Evolutionary conservation across 2,888 invertebrate genomes (phyloP).

Genomic region (Agriopis marginaria): DNA sequence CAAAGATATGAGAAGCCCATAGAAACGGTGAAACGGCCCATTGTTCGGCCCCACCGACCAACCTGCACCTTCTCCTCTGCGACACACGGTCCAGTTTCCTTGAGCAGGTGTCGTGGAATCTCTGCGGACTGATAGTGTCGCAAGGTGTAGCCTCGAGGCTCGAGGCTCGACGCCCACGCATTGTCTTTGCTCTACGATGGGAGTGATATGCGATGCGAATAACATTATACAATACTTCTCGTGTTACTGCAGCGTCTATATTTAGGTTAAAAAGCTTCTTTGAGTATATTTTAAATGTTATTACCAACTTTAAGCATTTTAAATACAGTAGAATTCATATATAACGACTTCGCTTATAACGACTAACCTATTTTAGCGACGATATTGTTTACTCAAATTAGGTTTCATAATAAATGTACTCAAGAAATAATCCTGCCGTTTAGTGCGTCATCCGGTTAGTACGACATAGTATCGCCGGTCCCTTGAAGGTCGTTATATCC

Average conservation of each 20-base stretch:
- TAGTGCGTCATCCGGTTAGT: too few relatives aligned
- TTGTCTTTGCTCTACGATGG: slow-evolving; percentile 49
- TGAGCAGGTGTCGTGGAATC: slow-evolving; percentile 35
- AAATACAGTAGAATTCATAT: too few relatives aligned
- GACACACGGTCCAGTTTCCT: slow-evolving; percentile 6
- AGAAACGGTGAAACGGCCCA: slow-evolving; percentile 50
- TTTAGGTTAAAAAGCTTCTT: neutral
- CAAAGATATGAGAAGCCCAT: slow-evolving; percentile 23
- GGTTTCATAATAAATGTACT: too few relatives aligned
- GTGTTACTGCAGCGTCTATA: neutral
- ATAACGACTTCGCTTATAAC: too few relatives aligned
- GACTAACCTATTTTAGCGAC: too few relatives aligned
- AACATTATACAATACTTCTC: slow-evolving; percentile 21
- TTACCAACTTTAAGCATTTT: neutral
- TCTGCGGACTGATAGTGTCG: slow-evolving; percentile 50
- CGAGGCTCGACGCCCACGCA: slow-evolving; percentile 53
- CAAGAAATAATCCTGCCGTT: too few relatives aligned
- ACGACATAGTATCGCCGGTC: too few relatives aligned
- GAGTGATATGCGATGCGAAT: slow-evolving; percentile 39
- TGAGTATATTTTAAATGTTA: neutral
- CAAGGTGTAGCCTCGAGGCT: slow-evolving; percentile 50
- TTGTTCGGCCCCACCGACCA: slow-evolving; percentile 44
- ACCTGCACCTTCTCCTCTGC: neutral
- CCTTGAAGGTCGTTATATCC: too few relatives aligned
- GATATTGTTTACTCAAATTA: too few relatives aligned